Evolutionary conservation across 2,797 vertebrate genomes (phyloP).

Genomic region (Hipposideros larvatus): DNA sequence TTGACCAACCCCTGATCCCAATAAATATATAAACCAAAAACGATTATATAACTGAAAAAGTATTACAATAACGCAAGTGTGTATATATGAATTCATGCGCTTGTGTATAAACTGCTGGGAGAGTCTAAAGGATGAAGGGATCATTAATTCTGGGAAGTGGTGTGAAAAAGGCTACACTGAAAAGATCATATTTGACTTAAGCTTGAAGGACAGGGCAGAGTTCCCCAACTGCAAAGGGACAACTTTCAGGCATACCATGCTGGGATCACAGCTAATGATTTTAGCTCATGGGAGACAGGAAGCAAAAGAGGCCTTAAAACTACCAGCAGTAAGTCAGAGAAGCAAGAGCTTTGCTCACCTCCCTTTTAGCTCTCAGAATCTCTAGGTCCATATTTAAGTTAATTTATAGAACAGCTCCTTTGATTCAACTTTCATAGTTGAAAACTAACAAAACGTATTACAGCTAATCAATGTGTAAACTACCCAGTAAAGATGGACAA

Average conservation of each 20-base stretch:
- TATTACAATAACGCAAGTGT: background rate
- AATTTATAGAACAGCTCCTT: background rate
- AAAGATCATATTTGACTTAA: background rate
- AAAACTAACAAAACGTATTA: background rate
- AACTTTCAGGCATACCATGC: background rate
- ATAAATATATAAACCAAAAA: background rate
- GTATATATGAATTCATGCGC: background rate
- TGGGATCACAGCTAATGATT: background rate
- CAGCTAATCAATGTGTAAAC: background rate
- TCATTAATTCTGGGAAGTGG: background rate
- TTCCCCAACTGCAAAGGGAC: background rate
- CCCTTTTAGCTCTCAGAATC: background rate
- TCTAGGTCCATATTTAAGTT: background rate
- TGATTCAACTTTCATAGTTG: background rate
- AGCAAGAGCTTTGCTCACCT: background rate
- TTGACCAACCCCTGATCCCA: background rate
- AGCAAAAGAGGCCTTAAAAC: background rate
- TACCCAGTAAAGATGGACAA: background rate
- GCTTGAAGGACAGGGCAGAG: background rate
- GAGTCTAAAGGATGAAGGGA: background rate
- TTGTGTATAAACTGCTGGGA: background rate
- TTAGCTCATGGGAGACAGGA: background rate
- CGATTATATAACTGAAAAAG: background rate
- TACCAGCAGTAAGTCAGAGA: background rate
- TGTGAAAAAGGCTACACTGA: background rate